Conservation (phyloP, 1,140 invertebrate species). For the Penaeus japonicus region DNA sequence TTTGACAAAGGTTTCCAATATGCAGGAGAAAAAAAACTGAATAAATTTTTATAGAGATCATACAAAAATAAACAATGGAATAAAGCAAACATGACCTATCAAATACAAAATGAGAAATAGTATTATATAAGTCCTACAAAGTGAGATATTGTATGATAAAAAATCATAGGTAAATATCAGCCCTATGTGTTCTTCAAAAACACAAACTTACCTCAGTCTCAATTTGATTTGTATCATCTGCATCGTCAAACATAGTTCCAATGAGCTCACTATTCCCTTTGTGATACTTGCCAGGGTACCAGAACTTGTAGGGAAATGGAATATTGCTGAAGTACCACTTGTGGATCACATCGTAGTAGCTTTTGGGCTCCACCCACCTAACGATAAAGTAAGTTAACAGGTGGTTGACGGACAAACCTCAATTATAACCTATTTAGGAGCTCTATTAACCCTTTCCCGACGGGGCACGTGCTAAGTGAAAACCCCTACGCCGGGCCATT, state of each 20-base stretch:
- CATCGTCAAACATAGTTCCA: slow-evolving; percentile 47
- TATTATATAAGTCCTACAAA: too few species aligned
- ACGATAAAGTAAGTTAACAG: background rate
- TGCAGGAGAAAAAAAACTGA: too few species aligned
- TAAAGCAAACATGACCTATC: too few species aligned
- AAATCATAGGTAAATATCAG: too few species aligned
- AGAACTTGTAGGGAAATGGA: slow-evolving; percentile 57
- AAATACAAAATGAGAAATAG: too few species aligned
- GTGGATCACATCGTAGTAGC: slow-evolving; percentile 58
- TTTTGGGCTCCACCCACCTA: slow-evolving; percentile 59
- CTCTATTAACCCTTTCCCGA: background rate
- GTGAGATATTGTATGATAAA: too few species aligned
- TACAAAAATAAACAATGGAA: too few species aligned
- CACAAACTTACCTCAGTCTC: slow-evolving; percentile 51
- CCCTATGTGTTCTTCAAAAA: background rate
- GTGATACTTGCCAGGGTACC: slow-evolving; percentile 54
- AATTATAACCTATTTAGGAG: background rate
- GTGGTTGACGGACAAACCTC: too few species aligned
- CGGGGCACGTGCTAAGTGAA: too few species aligned
- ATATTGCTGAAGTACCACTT: slow-evolving; percentile 55
- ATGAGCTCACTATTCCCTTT: slow-evolving; percentile 46
- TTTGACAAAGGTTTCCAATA: too few species aligned
- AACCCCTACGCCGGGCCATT: too few species aligned
- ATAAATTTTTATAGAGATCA: too few species aligned
- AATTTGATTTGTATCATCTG: slow-evolving; percentile 45